Conservation (phyloP, 2,888 invertebrate species). For the Anthrax anthrax region DNA sequence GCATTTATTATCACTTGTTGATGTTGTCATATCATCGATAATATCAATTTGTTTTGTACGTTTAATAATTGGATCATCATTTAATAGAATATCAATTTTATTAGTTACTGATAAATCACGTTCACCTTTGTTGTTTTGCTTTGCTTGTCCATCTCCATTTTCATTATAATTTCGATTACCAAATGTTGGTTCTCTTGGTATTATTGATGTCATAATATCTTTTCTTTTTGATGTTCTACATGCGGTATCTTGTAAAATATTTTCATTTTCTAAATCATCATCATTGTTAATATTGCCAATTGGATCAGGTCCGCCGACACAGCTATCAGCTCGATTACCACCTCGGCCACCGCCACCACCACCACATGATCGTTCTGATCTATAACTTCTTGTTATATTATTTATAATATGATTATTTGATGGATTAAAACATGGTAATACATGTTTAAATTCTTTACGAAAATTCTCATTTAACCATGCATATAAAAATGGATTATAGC, state of each 20-base stretch:
- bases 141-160: too few species aligned
- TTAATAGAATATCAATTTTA: constrained; percentile 23
- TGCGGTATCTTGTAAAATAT: constrained; percentile 20
- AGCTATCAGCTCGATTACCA: too few species aligned
- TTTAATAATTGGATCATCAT: constrained; percentile 18
- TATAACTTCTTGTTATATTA: constrained; percentile 26
- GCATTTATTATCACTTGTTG: constrained; percentile 29
- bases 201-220: constrained; percentile 19
- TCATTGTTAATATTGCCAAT: too few species aligned
- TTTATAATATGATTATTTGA: constrained; percentile 31
- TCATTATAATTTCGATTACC: constrained; percentile 16
- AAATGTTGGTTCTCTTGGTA: constrained; percentile 30
- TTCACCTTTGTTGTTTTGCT: too few species aligned
- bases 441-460: constrained; percentile 78
- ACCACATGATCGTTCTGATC: constrained; percentile 31
- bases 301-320: too few species aligned
- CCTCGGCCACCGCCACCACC: constrained; percentile 16
- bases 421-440: constrained; percentile 49
- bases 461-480: constrained; percentile 93
- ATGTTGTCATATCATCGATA: constrained; percentile 22
- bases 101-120: constrained; percentile 13
- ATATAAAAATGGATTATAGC: constrained; percentile 93
- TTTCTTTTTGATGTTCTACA: constrained; percentile 14
- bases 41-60: constrained; percentile 20
- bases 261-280: constrained; percentile 8